A percentile compares a stretch with the other conserved stretches of the same genome.
phyloP scores from a whole-genome alignment of 2,113 vertebrate species.

The Aleadryas rufinucha region DNA sequence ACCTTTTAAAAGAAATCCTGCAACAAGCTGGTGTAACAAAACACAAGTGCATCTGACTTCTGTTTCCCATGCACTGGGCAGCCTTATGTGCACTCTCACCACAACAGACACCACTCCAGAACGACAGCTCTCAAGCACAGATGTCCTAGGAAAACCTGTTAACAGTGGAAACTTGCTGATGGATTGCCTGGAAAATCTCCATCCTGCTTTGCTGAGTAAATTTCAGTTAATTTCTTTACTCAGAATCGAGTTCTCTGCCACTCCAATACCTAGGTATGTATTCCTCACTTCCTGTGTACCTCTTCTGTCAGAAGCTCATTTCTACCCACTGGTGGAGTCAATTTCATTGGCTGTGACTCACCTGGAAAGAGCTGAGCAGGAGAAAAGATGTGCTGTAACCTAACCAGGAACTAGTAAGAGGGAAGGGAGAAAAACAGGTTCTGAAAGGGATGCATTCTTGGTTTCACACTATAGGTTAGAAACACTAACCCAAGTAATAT shows the following conservation, averaged over 20 bases:
- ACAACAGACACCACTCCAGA: neutral
- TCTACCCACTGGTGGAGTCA: neutral
- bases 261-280: neutral
- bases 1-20: neutral
- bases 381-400: neutral
- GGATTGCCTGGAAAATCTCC: neutral
- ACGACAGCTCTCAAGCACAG: neutral
- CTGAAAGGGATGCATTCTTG: neutral
- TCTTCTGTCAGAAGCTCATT: neutral
- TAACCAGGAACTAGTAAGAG: neutral
- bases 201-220: neutral
- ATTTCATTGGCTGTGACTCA: neutral
- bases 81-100: no score
- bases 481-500: neutral
- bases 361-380: neutral
- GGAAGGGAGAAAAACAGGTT: neutral
- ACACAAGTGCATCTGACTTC: neutral
- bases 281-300: neutral
- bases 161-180: neutral
- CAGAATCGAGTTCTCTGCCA: neutral
- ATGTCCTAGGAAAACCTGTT: neutral
- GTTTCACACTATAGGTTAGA: neutral
- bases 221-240: neutral
- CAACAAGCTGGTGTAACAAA: neutral
- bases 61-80: rapidly evolving